Evolutionary conservation across 2,888 invertebrate species (phyloP).

Genomic region (Hypomecis atomaria): DNA sequence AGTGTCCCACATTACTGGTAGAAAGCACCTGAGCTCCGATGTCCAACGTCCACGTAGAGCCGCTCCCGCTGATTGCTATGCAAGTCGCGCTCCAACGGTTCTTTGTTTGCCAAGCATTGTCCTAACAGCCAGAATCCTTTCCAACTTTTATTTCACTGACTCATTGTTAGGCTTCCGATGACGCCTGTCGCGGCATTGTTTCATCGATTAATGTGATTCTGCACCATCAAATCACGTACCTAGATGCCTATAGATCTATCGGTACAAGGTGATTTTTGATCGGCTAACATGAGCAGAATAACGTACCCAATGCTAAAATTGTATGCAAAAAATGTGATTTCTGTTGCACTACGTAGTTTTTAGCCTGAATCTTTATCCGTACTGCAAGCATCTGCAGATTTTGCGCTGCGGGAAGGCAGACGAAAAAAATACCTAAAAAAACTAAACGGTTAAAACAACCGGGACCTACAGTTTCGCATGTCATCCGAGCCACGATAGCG

Average conservation of each 20-base stretch:
- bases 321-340: too few relatives aligned
- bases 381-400: too few relatives aligned
- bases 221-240: slow-evolving; percentile 8
- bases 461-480: too few relatives aligned
- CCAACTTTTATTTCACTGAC: slow-evolving; percentile 71
- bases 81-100: slow-evolving; percentile 63
- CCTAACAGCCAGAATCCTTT: slow-evolving; percentile 45
- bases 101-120: slow-evolving; percentile 78
- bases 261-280: too few relatives aligned
- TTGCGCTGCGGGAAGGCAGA: too few relatives aligned
- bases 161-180: slow-evolving; percentile 48
- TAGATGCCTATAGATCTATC: not conserved
- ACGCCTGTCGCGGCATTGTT: slow-evolving; percentile 17
- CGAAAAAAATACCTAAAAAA: too few relatives aligned
- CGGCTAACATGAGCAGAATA: too few relatives aligned
- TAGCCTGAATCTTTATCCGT: too few relatives aligned
- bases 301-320: too few relatives aligned
- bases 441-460: too few relatives aligned
- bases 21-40: slow-evolving; percentile 24
- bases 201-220: slow-evolving; percentile 7
- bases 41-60: slow-evolving; percentile 20
- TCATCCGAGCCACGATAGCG: too few relatives aligned
- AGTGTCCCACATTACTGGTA: slow-evolving; percentile 11
- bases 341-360: too few relatives aligned
- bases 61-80: slow-evolving; percentile 73